Percentiles rank a stretch among this genome's conserved stretches.
These are phyloP conservation scores for Calonectris borealis DNA, from an alignment of 2,113 vertebrate genomes.

Conservation along the genomic window DNA sequence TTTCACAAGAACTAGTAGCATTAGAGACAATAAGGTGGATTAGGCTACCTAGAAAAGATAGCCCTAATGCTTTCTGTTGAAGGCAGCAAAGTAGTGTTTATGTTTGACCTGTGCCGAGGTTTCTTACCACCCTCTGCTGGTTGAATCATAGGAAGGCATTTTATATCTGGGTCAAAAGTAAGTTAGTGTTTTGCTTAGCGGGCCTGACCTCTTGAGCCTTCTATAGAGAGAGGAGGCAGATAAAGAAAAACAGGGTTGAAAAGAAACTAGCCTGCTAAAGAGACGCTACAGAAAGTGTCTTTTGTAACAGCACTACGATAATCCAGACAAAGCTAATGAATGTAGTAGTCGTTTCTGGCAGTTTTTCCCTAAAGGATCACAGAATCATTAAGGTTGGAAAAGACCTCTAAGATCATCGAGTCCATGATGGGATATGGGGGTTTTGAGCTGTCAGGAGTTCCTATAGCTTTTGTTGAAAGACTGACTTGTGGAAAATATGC, in stretches of 20 bases:
- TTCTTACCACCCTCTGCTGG: slow-evolving; percentile 2
- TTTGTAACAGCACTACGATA: not conserved
- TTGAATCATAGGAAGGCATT: not conserved
- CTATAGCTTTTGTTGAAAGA: not conserved
- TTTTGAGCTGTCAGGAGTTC: not conserved
- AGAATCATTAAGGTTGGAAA: no score
- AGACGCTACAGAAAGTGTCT: not conserved
- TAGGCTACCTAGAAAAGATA: not conserved
- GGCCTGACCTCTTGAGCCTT: not conserved
- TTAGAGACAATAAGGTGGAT: not conserved
- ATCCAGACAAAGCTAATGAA: not conserved
- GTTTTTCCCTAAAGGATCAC: not conserved
- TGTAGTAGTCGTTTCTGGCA: not conserved
- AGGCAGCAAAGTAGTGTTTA: not conserved
- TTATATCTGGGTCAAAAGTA: not conserved
- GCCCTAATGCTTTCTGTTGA: not conserved
- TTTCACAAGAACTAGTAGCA: not conserved
- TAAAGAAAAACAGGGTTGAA: not conserved
- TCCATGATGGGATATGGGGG: not conserved
- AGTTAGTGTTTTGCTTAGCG: not conserved
- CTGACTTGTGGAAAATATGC: not conserved
- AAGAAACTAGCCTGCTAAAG: not conserved
- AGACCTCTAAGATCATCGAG: no score
- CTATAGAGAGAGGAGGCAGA: not conserved
- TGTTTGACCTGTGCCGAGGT: not conserved